Percentiles rank a stretch among this genome's conserved stretches.
These are phyloP conservation scores for Opisthocomus hoazin DNA, from an alignment of 2,113 vertebrate species.

Conservation along the genomic window DNA sequence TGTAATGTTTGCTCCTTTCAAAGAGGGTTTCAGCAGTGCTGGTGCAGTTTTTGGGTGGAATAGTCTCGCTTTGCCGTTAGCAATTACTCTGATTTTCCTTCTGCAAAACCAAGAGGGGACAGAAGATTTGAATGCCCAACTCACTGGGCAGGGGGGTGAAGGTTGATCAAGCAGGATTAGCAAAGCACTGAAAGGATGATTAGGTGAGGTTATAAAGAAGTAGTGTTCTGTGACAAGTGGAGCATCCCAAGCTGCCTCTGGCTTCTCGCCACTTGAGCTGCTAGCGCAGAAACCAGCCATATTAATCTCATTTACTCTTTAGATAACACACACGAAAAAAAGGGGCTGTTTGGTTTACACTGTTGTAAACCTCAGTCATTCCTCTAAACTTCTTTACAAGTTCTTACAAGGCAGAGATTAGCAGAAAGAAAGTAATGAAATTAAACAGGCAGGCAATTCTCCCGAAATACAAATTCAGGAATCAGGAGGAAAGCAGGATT, in stretches of 20 bases:
- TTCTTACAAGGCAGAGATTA: neutral
- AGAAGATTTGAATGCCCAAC: neutral
- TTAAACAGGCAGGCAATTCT: neutral
- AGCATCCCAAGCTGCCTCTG: neutral
- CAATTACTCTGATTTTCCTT: neutral
- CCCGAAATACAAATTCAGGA: neutral
- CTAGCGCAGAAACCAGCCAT: neutral
- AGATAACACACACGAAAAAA: neutral
- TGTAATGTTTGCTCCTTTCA: rapidly evolving
- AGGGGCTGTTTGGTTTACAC: neutral
- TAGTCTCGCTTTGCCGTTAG: neutral
- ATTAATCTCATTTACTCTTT: neutral
- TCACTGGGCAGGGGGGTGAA: neutral
- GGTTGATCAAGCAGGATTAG: neutral
- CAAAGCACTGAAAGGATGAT: neutral
- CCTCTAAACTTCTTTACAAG: neutral
- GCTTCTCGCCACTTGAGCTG: neutral
- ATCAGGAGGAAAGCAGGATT: neutral
- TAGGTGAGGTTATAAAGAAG: neutral
- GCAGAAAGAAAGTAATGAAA: neutral
- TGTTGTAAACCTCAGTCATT: neutral
- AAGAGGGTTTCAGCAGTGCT: neutral
- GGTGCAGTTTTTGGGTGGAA: neutral
- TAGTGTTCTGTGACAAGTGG: neutral
- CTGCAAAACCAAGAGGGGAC: neutral